Base-by-base conservation (phyloP, 2,113 vertebrate species). In the Toxotes chatareus region DNA sequence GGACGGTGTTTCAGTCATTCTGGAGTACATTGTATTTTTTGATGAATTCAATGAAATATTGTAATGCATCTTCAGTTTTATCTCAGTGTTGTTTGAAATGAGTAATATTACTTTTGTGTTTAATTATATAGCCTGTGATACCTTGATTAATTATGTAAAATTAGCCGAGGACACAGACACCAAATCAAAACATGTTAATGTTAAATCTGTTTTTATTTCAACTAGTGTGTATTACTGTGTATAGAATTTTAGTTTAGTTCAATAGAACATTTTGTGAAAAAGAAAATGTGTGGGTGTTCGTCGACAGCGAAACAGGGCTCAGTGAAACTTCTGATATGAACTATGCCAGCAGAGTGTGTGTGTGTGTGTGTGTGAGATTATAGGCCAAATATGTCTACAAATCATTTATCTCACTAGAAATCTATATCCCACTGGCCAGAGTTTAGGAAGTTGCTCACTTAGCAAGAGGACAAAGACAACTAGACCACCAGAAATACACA, bases 371-470 rank as follows among this genome's bases (percentile, higher is more conserved):
- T 49, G 14, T 49, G 47, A 27, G 4, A 17, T 12, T 32, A 12
- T 19, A 40, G 36, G 10, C 31, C 51, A 65, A 73, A 62, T 66
- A 47, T 55, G 56, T 80, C 71, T 78, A 7, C 9, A 42, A 73
- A 86, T 87, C 5, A 71, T 80, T 74, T 79, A 73, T 79, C 57
- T 49, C 19, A 3, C 23, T 23, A 19, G 44, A 47, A 70, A 80
- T 86, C 44, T 60, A 14, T 81, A 62, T 73, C 62, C 73, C 42
- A 44, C 40, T 60, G 31, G 73, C 23, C 49, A 80, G 44, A 79
- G 67, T 76, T 74, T 38, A 68, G 68, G 76, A 88, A 83, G 73
- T 89, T 78, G 21, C 59, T 79, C 75, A 74, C 44, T 76, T 61
- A 60, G n/a, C 40, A 64, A 82, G 49, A 75, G 38, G 42, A 3